Evolutionary conservation across 1,140 invertebrate species (phyloP), one percentile per base, ranked within the genome.

Genomic region (Zaprionus vittiger): DNA sequence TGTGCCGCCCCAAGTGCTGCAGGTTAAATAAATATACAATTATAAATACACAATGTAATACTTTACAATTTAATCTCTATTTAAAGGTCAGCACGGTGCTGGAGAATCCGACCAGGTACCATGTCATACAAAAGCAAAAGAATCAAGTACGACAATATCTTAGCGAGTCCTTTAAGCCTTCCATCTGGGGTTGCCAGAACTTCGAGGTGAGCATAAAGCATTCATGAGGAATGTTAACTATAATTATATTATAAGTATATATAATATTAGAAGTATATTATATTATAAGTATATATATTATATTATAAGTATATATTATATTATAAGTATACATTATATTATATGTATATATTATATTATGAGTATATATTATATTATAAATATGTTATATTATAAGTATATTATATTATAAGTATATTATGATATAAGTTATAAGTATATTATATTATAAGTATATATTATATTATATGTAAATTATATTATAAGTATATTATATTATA

Each of bases 21-120:
- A 97, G 94, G 96, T 96, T 93, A 90, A 22, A 38, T 37, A 24
- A 15, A 20, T 41, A 22, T 0, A 2, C 1, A 22, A 22, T 22
- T 22, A 2, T 22, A 22, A 22, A 22, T 22, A 2, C 20, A 20
- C 20, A 22, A 22, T 22, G 20, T 22, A 22, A 2, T 0, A 17
- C 0, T 47, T 9, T 1, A 14, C 4, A 9, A 17, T n/a, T 38
- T 31, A 17, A 49, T 62, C 20, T 20, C 20, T 17, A 9, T 11
- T 65, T 71, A 14, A 55, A 96, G 96, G 97, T 97, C 63, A 94
- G 96, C 92, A 98, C 97, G 22, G 94, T 96, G 72, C 93, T 98
- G 87, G 96, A 98, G 92, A 98, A 98, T 93, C 98, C 98, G 55
- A 98, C 98, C 20, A 95, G 96, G 77, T 98, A 98, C 93, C 97